Conservation (phyloP, 2,113 vertebrate genomes). For the Loxodonta africana region DNA sequence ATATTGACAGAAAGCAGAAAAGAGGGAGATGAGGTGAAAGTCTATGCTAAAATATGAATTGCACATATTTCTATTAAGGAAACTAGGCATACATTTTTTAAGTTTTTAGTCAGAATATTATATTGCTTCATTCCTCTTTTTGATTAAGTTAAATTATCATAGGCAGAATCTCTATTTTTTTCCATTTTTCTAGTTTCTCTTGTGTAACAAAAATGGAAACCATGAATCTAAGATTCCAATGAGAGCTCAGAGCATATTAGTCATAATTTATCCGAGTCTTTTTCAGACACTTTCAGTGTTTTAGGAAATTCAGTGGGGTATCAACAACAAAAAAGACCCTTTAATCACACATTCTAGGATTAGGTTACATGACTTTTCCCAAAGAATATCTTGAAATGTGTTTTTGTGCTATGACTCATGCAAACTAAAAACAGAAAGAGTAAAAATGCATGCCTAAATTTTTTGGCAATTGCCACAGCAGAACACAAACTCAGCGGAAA, state of each 20-base stretch:
- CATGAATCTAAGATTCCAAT: neutral
- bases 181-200: neutral
- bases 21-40: neutral
- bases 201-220: slow-evolving; percentile 1
- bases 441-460: neutral
- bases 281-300: slow-evolving; percentile 52
- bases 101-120: neutral
- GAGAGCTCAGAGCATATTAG: neutral
- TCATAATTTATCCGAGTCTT: slow-evolving; percentile 1
- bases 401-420: slow-evolving; percentile 58
- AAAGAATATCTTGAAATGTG: slow-evolving; percentile 51
- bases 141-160: neutral
- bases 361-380: slow-evolving; percentile 3
- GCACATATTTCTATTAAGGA: neutral
- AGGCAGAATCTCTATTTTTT: neutral
- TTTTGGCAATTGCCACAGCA: neutral
- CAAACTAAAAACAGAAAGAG: slow-evolving; percentile 56
- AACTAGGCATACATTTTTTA: neutral
- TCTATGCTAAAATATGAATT: neutral
- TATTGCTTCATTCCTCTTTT: slow-evolving; percentile 24
- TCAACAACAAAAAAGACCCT: neutral
- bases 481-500: slow-evolving; percentile 7
- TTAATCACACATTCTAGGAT: slow-evolving; percentile 43
- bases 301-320: neutral
- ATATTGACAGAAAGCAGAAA: neutral